These are phyloP conservation scores for Onychomys leucogaster DNA, from an alignment of 2,797 vertebrate species.

Conservation along the genomic window DNA sequence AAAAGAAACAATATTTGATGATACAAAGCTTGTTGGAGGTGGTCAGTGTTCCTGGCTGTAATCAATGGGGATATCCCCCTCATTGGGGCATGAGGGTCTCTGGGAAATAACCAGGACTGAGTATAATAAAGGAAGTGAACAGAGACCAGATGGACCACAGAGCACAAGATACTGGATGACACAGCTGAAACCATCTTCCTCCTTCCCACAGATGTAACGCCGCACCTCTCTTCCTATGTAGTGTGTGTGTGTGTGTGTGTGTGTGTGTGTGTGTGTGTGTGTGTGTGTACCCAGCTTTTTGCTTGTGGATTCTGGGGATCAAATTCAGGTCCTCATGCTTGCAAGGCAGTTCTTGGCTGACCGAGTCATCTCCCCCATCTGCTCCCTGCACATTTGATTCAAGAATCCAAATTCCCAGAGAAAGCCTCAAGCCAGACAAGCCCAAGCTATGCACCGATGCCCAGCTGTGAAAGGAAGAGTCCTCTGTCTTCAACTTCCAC, in stretches of 20 bases:
- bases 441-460: not conserved
- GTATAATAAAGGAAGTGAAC: too few species aligned
- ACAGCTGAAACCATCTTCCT: not conserved
- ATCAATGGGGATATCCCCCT: not conserved
- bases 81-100: not conserved
- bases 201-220: not conserved
- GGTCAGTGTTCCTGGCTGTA: not conserved
- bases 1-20: not conserved
- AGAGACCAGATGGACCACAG: too few species aligned
- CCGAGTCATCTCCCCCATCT: not conserved
- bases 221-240: too few species aligned
- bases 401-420: not conserved
- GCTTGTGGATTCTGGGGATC: not conserved
- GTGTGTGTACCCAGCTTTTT: not conserved
- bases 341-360: not conserved
- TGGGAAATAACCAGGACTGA: not conserved
- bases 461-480: not conserved
- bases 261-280: too few species aligned
- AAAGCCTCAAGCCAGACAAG: too few species aligned
- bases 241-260: too few species aligned
- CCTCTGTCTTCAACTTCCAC: fast-evolving
- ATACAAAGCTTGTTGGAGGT: not conserved
- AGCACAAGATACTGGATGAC: fast-evolving
- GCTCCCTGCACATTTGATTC: not conserved
- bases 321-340: not conserved